These are phyloP conservation scores for Zygothrica quintamaculata DNA, from an alignment of 2,888 invertebrate species.

Conservation along the genomic window DNA sequence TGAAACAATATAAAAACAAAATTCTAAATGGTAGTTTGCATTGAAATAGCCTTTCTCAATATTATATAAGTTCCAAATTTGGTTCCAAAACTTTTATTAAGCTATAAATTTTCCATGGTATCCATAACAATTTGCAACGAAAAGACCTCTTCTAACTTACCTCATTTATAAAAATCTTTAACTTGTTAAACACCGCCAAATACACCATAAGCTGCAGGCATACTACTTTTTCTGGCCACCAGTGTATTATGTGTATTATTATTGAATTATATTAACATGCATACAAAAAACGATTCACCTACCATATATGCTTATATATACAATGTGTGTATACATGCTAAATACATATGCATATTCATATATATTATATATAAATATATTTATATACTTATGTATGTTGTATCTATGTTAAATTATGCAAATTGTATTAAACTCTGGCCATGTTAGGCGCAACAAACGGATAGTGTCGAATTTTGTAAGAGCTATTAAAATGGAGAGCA, in stretches of 20 bases:
- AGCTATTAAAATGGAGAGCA: slow-evolving; percentile 53
- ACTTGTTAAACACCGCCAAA: too few relatives aligned
- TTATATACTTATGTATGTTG: slow-evolving; percentile 30
- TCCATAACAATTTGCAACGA: too few relatives aligned
- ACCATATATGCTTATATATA: slow-evolving; percentile 10
- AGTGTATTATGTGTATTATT: too few relatives aligned
- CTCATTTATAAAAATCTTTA: too few relatives aligned
- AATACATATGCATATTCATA: slow-evolving; percentile 9
- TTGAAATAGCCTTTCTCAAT: too few relatives aligned
- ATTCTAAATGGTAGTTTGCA: too few relatives aligned
- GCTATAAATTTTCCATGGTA: too few relatives aligned
- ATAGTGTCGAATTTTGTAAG: slow-evolving; percentile 66
- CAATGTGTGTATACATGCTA: slow-evolving; percentile 14
- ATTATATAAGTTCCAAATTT: too few relatives aligned
- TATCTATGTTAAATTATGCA: slow-evolving; percentile 65
- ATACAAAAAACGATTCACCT: slow-evolving; percentile 31
- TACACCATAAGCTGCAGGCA: too few relatives aligned
- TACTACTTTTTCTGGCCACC: slow-evolving; percentile 24
- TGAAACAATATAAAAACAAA: too few relatives aligned
- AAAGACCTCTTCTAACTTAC: too few relatives aligned
- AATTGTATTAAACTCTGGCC: slow-evolving; percentile 40
- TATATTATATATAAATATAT: slow-evolving; percentile 1
- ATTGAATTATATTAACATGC: slow-evolving; percentile 50
- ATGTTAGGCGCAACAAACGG: slow-evolving; percentile 34
- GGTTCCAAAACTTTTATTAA: too few relatives aligned